Evolutionary conservation across 2,888 invertebrate genomes (phyloP), one percentile per base, ranked within the genome.

Genomic region (Cantharis rustica): DNA sequence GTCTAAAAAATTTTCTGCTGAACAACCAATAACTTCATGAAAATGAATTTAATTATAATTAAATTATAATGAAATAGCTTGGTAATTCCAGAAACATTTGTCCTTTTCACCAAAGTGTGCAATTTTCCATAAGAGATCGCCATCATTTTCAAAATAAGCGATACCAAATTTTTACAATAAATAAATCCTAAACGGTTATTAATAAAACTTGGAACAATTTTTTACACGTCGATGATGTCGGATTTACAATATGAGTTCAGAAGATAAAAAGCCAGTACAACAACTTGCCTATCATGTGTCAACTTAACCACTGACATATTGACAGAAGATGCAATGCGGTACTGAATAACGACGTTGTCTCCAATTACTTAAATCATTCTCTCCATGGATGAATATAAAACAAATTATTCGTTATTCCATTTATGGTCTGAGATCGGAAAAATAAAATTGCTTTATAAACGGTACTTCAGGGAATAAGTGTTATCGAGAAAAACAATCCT

Each of bases 231-330:
- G 62, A n/a, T 61, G 73, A 69, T 73, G 73, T 69, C 68, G 27
- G 68, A 23, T 73, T 73, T 73, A 73, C 68, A 23, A 61, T 61
- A 73, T 68, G 73, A 73, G 69, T 73, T 69, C 68, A 62, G 69
- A 73, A 73, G 73, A 73, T 73, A 73, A 73, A 73, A 73, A 73
- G 69, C 16, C 73, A 73, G 68, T 73, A 27, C 62, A 73, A 68
- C 73, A 61, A 68, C 62, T 26, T 69, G 73, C 26, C 73, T 27
- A 27, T 27, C 26, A 27, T 11, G 26, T 27, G 26, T 27, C 26
- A 27, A 73, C 62, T 62, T 73, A 73, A 62, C 62, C 73, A 62
- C 16, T 16, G 73, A 73, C 73, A 62, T 73, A 73, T 73, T 62
- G 73, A 73, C 69, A 73, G 61, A 73, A 69, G 69, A 73, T 73